Base-by-base conservation (phyloP, 1,140 invertebrate genomes). In the Drosophila parvula region DNA sequence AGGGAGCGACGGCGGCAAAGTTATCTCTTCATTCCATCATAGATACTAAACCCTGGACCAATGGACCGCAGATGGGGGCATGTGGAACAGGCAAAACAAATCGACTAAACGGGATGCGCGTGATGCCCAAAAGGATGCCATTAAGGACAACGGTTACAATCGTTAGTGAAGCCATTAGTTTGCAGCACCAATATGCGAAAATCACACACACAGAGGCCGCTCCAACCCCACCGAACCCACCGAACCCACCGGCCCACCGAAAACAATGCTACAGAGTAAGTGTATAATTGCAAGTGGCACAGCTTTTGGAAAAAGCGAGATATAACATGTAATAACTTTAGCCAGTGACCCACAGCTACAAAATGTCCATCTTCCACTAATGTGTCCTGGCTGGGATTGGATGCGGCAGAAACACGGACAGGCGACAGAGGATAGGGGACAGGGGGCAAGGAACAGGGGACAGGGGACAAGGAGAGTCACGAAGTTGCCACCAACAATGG, bases 111-210 rank as follows among this genome's bases (percentile, higher is more conserved):
- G 44, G 51, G 71, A 75, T 82, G 76, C 79, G 83, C 79, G 82
- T 86, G 83, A 86, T 88, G 76, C 41, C 75, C 83, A 78, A 86
- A 89, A 90, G 80, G 78, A 85, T 79, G 84, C 84, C 85, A 89
- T 89, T 90, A 89, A 84, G 74, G 81, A 75, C 84, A 89, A 90
- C 85, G 85, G 84, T 89, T 89, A 84, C 84, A 89, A 90, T 84
- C 85, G 84, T 90, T 89, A 88, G 84, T 88, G 80, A 89, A 89
- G 84, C 84, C 84, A 89, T 89, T 89, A 89, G 84, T 90, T 89
- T 61, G 74, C 41, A 80, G 74, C 73, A 70, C 81, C 84, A 90
- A 88, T 88, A 88, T 89, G 85, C 74, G 85, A 89, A 89, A 89
- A 89, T 88, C 85, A 81, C 68, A 76, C 48, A 74, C 44, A 74